Percentiles rank a stretch among this genome's conserved stretches.
Evolutionary conservation across 1,140 invertebrate species (phyloP).

Genomic region (Tetragonula clypearis): DNA sequence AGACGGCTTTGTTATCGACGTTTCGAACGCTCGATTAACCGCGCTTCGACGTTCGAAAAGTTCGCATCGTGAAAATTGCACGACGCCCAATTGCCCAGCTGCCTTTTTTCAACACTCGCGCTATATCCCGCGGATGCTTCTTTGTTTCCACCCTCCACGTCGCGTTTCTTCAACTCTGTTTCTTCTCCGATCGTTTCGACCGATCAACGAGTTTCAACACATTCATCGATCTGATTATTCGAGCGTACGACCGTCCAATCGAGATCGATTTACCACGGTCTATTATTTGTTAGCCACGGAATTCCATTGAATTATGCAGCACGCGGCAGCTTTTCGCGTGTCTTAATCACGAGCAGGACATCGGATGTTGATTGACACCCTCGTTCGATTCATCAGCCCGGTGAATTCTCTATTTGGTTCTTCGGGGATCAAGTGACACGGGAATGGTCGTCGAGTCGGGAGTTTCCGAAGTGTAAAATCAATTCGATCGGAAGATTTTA

Average conservation of each 20-base stretch:
- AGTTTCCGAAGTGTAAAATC: not conserved
- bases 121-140: not conserved
- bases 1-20: conserved; percentile 34
- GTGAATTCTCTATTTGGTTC: not conserved
- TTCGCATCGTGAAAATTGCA: conserved; percentile 12
- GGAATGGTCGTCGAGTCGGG: not conserved
- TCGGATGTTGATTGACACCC: not conserved
- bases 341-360: not conserved
- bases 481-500: not conserved
- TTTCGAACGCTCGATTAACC: conserved; percentile 25
- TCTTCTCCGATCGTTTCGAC: not conserved
- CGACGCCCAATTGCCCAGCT: not conserved
- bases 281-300: not conserved
- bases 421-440: not conserved
- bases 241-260: not conserved
- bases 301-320: not conserved
- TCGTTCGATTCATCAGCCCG: not conserved
- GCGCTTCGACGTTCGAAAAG: not conserved
- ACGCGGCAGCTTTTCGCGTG: not conserved
- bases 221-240: not conserved
- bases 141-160: not conserved
- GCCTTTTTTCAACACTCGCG: not conserved
- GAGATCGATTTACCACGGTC: not conserved
- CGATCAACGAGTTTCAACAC: not conserved
- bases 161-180: not conserved